A percentile compares a stretch with the other conserved stretches of the same genome.
Conservation (phyloP, 2,888 invertebrate genomes). For the Aelia acuminata region DNA sequence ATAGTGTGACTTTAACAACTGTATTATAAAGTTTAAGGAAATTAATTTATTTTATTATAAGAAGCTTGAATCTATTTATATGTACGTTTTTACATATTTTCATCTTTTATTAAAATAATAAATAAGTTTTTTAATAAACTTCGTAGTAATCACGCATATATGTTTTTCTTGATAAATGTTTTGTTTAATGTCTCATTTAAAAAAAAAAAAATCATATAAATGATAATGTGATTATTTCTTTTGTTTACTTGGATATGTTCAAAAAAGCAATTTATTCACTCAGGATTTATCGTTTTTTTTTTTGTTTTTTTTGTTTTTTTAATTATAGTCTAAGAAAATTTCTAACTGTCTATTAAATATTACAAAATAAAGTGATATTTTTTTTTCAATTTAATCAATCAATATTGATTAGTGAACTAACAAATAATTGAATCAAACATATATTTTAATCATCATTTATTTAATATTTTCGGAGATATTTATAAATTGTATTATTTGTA, state of each 20-base stretch:
- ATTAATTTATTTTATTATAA: background rate
- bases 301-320: background rate
- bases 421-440: background rate
- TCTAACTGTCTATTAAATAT: no score
- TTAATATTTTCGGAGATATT: background rate
- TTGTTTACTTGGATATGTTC: background rate
- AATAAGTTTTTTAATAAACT: background rate
- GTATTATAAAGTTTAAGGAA: background rate
- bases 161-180: background rate
- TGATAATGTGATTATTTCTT: background rate
- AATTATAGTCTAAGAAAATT: no score
- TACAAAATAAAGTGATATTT: no score
- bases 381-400: no score
- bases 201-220: background rate
- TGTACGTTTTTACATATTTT: background rate
- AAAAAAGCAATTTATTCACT: background rate
- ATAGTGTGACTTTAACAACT: background rate
- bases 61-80: background rate
- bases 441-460: background rate
- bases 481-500: background rate
- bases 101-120: background rate
- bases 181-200: background rate
- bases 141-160: background rate
- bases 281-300: background rate
- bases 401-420: background rate